phyloP scores from a whole-genome alignment of 2,888 invertebrate species.

The Orthonevra nobilis region DNA sequence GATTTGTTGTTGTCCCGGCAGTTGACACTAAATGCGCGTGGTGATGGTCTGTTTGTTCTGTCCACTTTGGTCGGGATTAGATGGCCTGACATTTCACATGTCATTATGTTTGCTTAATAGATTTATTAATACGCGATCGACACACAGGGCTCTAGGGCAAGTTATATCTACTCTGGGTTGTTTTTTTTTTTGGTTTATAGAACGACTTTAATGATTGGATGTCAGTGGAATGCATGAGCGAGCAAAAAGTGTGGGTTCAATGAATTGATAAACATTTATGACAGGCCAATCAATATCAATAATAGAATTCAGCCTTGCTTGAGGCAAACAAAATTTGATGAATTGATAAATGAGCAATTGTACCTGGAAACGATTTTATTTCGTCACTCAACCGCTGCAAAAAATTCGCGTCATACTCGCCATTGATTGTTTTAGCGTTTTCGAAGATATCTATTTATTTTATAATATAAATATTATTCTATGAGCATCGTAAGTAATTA shows the following conservation, averaged over 20 bases:
- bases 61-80: constrained; percentile 38
- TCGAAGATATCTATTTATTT: no score
- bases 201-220: constrained; percentile 18
- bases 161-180: no score
- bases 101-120: constrained; percentile 53
- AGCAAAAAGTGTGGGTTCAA: constrained; percentile 4
- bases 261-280: constrained; percentile 28
- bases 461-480: no score
- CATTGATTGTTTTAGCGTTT: no score
- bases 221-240: constrained; percentile 1
- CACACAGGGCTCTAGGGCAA: constrained; percentile 1
- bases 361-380: no score
- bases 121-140: constrained; percentile 49
- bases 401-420: no score
- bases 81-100: constrained; percentile 66
- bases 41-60: constrained; percentile 47
- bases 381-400: no score
- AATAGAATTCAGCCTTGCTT: no score
- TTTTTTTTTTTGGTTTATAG: neutral
- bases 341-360: no score
- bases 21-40: constrained; percentile 37
- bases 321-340: no score
- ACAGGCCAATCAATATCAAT: constrained; percentile 37
- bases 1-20: constrained; percentile 25
- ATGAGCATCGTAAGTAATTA: no score